Evolutionary conservation across 2,113 vertebrate genomes (phyloP).

Genomic region (Brevimyrus niger): DNA sequence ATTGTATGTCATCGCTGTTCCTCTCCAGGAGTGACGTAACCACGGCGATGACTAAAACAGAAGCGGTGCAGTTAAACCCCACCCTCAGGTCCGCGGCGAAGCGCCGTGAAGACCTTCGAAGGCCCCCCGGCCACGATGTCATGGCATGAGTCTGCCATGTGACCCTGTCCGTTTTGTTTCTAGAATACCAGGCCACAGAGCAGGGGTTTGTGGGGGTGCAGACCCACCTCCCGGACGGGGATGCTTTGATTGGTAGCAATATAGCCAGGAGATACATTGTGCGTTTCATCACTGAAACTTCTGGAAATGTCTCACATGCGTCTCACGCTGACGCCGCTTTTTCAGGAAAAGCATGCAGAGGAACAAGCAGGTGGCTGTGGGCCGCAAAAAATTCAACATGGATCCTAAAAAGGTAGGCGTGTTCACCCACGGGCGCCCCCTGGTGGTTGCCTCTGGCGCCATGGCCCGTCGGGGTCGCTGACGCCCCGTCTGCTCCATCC

Average conservation of each 20-base stretch:
- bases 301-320: background rate
- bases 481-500: background rate
- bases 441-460: background rate
- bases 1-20: background rate
- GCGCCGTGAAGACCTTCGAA: background rate
- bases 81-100: background rate
- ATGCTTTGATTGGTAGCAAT: background rate
- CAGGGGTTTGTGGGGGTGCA: background rate
- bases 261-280: background rate
- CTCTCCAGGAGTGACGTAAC: constrained; percentile 26
- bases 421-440: too few species aligned
- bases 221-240: background rate
- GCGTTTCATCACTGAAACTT: background rate
- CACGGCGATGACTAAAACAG: constrained; percentile 28
- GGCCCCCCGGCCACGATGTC: background rate
- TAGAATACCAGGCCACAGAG: background rate
- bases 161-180: background rate
- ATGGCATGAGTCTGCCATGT: background rate
- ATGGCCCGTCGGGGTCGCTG: too few species aligned
- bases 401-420: constrained; percentile 87
- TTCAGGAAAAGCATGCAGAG: constrained; percentile 94
- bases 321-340: background rate
- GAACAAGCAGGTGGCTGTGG: constrained; percentile 94
- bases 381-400: constrained; percentile 99
- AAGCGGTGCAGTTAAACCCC: background rate